Percentiles rank a stretch among this genome's conserved stretches.
These are phyloP conservation scores for Todiramphus chloris DNA, from an alignment of 2,113 vertebrate species.

Conservation along the genomic window DNA sequence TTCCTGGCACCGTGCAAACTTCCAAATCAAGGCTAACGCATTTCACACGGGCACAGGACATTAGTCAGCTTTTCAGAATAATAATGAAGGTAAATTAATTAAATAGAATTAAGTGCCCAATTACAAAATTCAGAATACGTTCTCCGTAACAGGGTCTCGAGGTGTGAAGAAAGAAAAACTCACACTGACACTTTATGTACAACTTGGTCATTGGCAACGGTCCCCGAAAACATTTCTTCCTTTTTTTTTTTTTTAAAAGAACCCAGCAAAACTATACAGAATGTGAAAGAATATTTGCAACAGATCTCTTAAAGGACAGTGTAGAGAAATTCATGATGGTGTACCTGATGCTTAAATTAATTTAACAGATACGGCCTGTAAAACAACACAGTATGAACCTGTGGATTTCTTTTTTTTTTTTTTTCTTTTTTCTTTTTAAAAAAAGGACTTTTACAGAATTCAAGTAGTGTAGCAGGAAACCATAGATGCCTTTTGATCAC, in stretches of 20 bases:
- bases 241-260: slow-evolving; percentile 55
- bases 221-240: slow-evolving; percentile 58
- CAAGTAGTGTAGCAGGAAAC: slow-evolving; percentile 79
- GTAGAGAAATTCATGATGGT: slow-evolving; percentile 61
- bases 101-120: slow-evolving; percentile 17
- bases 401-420: slow-evolving; percentile 41
- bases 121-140: slow-evolving; percentile 20
- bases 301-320: slow-evolving; percentile 57
- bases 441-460: slow-evolving; percentile 75
- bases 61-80: background rate
- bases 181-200: slow-evolving; percentile 61
- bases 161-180: slow-evolving; percentile 25
- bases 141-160: slow-evolving; percentile 15
- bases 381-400: slow-evolving; percentile 72
- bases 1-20: slow-evolving; percentile 25
- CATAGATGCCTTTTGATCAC: slow-evolving; percentile 68
- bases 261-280: slow-evolving; percentile 68
- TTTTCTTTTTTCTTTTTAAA: slow-evolving; percentile 33
- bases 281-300: slow-evolving; percentile 71
- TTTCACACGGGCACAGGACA: background rate
- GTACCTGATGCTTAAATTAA: slow-evolving; percentile 69
- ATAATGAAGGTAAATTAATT: slow-evolving; percentile 1
- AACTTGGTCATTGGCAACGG: slow-evolving; percentile 60
- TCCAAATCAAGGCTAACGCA: background rate
- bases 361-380: slow-evolving; percentile 59